Base-by-base conservation (phyloP, 2,888 invertebrate genomes). In the Lamellibrachia satsuma region DNA sequence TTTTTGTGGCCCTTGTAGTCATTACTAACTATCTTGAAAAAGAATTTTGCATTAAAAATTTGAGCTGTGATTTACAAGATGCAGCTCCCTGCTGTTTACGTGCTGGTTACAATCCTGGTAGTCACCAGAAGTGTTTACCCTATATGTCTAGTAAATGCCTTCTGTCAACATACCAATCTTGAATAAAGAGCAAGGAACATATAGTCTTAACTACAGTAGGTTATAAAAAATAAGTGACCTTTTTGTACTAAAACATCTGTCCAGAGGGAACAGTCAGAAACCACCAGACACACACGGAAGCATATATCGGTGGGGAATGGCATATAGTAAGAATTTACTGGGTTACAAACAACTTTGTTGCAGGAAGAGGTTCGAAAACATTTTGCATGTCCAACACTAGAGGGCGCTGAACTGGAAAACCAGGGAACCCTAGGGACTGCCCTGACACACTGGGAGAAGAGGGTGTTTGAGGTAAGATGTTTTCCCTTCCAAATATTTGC, bases 401-500 rank as follows among this genome's bases (percentile, higher is more conserved):
- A 99, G 97, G 99, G 99, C 0, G 99, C 99, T 0, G 99, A 99
- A 96, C 96, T 99, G 90, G 99, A 99, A 97, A 99, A 99, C 97
- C 99, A 99, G 97, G 99, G 99, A 0, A 98, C 98, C 94, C 22
- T 99, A 94, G 99, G 99, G 0, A 99, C 99, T 0, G 98, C 98
- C 0, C 97, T 99, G 91, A 99, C 99, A 0, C 99, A 99, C 96
- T 99, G 99, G 99, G 99, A 99, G 97, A 99, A 99, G 96, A 97
- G 99, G 92, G 98, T 99, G 2, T 99, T 99, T 96, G 99, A 99
- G 97, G 99, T 99, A 95, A 92, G 92, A 55, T 55, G n/a, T 9
- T 51, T 52, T 27, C 51, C 57, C 27, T 22, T 52, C 91, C 91
- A 52, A n/a, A 15, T 39, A 39, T 39, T 39, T 39, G 39, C 15